Percentiles rank a stretch among this genome's conserved stretches.
phyloP scores from a whole-genome alignment of 92 coral and sea anemone genomes.

The Nematostella vectensis region DNA sequence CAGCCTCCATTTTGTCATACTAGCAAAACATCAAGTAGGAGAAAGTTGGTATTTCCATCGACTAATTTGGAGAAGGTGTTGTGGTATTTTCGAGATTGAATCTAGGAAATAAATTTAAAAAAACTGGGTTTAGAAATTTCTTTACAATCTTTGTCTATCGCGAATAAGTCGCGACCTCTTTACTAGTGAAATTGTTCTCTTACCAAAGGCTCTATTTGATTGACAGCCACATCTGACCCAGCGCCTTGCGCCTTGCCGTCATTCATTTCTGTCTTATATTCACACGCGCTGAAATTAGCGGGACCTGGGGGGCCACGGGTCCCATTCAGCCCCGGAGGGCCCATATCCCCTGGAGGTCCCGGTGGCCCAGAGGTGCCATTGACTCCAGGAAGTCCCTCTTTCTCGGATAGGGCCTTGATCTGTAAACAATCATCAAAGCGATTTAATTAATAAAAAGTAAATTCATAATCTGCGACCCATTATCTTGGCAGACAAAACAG shows the following conservation, averaged over 20 bases:
- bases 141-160: too few species aligned
- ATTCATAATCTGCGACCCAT: background rate
- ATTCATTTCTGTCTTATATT: slow-evolving; percentile 2
- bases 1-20: too few species aligned
- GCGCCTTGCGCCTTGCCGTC: background rate
- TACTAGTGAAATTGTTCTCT: too few species aligned
- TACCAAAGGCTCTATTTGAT: slow-evolving; percentile 10
- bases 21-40: too few species aligned
- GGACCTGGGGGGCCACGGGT: slow-evolving; percentile 42
- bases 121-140: too few species aligned
- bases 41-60: too few species aligned
- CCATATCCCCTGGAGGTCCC: slow-evolving; percentile 23
- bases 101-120: too few species aligned
- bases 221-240: slow-evolving; percentile 1
- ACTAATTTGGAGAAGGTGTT: too few species aligned
- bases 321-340: slow-evolving; percentile 20
- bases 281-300: slow-evolving; percentile 38
- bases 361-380: slow-evolving; percentile 23
- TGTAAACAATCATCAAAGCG: background rate
- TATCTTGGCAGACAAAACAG: too few species aligned
- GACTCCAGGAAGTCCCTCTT: slow-evolving; percentile 24
- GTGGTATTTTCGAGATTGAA: too few species aligned
- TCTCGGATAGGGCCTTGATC: slow-evolving; percentile 2
- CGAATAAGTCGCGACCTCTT: too few species aligned
- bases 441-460: background rate